phyloP scores from a whole-genome alignment of 2,113 vertebrate species.

The Phalacrocorax pelagicus region DNA sequence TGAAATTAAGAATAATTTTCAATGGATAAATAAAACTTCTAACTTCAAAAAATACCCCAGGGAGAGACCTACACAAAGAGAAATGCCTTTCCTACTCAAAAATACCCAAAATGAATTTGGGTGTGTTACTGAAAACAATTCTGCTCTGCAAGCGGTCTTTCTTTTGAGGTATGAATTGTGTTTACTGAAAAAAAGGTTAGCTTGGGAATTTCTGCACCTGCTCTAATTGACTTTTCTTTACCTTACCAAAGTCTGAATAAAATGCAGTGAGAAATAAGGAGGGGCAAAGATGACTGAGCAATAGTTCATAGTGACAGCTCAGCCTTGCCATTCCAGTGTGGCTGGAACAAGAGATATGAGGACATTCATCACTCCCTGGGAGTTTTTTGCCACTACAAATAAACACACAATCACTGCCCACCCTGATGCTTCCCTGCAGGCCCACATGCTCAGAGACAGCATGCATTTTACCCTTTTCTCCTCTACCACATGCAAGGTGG shows the following conservation, averaged over 20 bases:
- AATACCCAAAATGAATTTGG: not conserved
- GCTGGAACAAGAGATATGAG: not conserved
- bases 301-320: not conserved
- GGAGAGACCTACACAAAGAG: not conserved
- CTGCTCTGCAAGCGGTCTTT: not conserved
- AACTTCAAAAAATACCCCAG: not conserved
- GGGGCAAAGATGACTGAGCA: not conserved
- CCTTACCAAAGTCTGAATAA: not conserved
- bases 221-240: not conserved
- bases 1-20: not conserved
- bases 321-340: not conserved
- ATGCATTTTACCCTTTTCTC: not conserved
- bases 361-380: not conserved
- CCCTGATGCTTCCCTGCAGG: not conserved
- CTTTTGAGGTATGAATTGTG: not conserved
- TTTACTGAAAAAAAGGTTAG: not conserved
- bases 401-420: not conserved
- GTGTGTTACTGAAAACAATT: not conserved
- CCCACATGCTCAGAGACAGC: not conserved
- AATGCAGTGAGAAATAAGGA: not conserved
- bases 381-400: not conserved
- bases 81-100: not conserved
- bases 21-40: not conserved
- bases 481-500: not conserved
- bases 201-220: not conserved